Evolutionary conservation across 2,797 vertebrate species (phyloP).

Genomic region (Tenualosa ilisha): DNA sequence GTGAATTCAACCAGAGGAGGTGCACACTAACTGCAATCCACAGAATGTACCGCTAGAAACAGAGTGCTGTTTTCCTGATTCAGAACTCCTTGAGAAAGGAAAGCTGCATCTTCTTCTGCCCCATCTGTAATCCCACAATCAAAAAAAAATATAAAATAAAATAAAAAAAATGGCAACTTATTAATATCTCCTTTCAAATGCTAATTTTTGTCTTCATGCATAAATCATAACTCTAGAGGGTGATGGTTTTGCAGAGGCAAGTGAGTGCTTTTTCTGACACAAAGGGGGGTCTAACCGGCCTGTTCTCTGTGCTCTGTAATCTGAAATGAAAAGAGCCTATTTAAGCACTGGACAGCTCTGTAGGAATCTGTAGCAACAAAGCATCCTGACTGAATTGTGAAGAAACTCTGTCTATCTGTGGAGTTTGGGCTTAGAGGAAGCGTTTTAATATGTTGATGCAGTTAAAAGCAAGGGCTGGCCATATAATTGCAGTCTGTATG

Average conservation of each 20-base stretch:
- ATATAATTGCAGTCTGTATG: neutral
- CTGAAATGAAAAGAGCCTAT: slow-evolving; percentile 46
- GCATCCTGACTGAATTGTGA: slow-evolving; percentile 35
- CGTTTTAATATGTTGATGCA: slow-evolving; percentile 13
- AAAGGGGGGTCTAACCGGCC: slow-evolving; percentile 42
- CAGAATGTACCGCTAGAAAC: neutral
- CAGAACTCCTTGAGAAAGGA: slow-evolving; percentile 36
- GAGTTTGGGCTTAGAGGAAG: neutral
- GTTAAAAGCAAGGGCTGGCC: slow-evolving; percentile 3
- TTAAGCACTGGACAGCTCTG: slow-evolving; percentile 41
- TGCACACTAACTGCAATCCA: neutral
- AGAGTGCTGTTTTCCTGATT: slow-evolving; percentile 37
- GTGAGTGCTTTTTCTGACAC: slow-evolving; percentile 46
- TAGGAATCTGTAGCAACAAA: slow-evolving; percentile 36
- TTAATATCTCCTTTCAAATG: slow-evolving; percentile 79
- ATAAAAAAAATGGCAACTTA: slow-evolving; percentile 55
- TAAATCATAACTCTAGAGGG: slow-evolving; percentile 73
- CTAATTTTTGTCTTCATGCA: slow-evolving; percentile 72
- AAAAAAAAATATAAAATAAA: slow-evolving; percentile 45
- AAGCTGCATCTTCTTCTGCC: slow-evolving; percentile 34
- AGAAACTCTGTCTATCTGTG: slow-evolving; percentile 25
- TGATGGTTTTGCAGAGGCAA: slow-evolving; percentile 49
- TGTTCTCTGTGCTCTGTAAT: slow-evolving; percentile 42
- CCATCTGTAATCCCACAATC: slow-evolving; percentile 53
- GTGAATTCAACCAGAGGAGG: neutral